phyloP scores from a whole-genome alignment of 2,113 vertebrate genomes.

The Jaculus jaculus region DNA sequence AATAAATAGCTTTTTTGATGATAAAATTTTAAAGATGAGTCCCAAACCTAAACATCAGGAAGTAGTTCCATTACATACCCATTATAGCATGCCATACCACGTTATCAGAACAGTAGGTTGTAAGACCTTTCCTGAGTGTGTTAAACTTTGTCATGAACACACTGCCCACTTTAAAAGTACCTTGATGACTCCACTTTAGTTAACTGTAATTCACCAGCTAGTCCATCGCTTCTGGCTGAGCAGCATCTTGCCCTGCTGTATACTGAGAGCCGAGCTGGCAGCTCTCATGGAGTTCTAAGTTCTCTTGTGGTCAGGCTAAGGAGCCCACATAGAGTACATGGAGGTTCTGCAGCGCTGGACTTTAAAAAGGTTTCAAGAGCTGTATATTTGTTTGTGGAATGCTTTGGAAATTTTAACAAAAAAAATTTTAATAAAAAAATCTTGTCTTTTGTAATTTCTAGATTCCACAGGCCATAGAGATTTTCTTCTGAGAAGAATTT shows the following conservation, averaged over 20 bases:
- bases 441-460: slow-evolving; percentile 71
- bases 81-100: background rate
- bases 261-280: no score
- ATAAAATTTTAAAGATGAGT: slow-evolving; percentile 6
- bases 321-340: no score
- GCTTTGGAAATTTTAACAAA: background rate
- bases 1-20: background rate
- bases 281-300: no score
- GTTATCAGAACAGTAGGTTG: background rate
- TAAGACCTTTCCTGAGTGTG: background rate
- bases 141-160: background rate
- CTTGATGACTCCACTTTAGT: background rate
- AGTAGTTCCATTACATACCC: background rate
- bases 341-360: no score
- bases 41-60: background rate
- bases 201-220: background rate
- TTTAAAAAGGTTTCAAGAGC: background rate
- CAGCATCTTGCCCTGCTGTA: no score
- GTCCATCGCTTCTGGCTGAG: background rate
- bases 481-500: slow-evolving; percentile 99
- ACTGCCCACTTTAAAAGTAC: background rate
- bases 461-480: slow-evolving; percentile 99
- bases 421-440: background rate
- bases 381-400: background rate
- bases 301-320: no score